Conservation (phyloP, 2,113 vertebrate genomes). For the Grammomys dolichurus region DNA sequence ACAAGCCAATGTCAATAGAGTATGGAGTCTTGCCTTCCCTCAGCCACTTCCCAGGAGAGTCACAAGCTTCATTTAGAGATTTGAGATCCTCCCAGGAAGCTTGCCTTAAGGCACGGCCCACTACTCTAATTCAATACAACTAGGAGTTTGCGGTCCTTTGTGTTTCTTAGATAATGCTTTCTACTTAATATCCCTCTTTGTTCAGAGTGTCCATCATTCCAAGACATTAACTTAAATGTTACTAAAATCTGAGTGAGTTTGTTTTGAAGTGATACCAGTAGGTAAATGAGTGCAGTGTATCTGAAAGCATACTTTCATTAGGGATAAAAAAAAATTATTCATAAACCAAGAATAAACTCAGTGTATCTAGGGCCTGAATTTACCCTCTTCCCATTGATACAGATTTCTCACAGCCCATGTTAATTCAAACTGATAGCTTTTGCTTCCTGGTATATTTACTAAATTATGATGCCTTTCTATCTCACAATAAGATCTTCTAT, state of each 20-base stretch:
- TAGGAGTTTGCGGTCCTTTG: neutral
- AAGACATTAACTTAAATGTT: conserved; percentile 30
- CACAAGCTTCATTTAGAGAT: neutral
- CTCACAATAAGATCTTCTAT: neutral
- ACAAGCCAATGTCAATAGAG: conserved; percentile 19
- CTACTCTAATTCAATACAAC: neutral
- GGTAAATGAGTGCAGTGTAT: neutral
- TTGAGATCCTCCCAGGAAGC: neutral
- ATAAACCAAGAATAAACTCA: neutral
- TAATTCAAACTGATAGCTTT: neutral
- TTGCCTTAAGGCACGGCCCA: neutral
- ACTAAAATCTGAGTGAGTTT: neutral
- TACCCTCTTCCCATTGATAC: neutral
- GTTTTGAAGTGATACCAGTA: conserved; percentile 32
- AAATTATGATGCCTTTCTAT: neutral
- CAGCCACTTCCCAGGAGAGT: neutral
- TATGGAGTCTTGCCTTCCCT: neutral
- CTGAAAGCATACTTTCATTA: neutral
- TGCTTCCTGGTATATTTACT: neutral
- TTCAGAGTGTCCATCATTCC: neutral
- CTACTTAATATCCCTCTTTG: neutral
- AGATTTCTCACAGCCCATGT: neutral
- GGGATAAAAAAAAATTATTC: neutral
- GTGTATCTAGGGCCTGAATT: neutral
- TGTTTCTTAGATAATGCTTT: neutral